These are phyloP conservation scores for Tragelaphus buxtoni DNA, from an alignment of 2,113 vertebrate genomes.

Conservation along the genomic window DNA sequence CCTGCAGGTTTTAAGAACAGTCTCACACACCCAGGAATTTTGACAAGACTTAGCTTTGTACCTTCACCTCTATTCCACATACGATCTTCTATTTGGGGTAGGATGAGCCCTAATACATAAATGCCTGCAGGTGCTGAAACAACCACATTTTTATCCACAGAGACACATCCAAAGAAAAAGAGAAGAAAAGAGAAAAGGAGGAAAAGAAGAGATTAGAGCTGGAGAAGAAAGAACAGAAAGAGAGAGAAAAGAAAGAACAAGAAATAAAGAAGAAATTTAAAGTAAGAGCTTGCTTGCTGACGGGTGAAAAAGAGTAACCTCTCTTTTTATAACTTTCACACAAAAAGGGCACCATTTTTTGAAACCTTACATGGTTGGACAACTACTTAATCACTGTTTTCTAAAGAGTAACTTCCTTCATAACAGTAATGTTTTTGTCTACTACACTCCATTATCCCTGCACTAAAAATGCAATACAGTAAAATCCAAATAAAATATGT, in stretches of 20 bases:
- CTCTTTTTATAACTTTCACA: neutral
- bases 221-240: conserved; percentile 91
- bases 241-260: conserved; percentile 93
- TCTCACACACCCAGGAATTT: neutral
- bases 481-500: neutral
- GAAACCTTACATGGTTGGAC: neutral
- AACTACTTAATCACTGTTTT: neutral
- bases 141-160: conserved; percentile 68
- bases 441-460: neutral
- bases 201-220: conserved; percentile 85
- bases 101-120: neutral
- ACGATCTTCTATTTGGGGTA: neutral
- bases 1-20: neutral
- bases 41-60: neutral
- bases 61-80: neutral
- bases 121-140: neutral
- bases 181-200: conserved; percentile 85
- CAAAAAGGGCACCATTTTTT: neutral
- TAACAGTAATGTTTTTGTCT: neutral
- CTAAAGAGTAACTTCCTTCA: neutral
- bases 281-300: conserved; percentile 79
- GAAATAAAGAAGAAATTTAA: conserved; percentile 94
- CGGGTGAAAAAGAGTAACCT: neutral
- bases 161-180: conserved; percentile 74
- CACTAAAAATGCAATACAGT: neutral